A percentile compares a stretch with the other conserved stretches of the same genome.
These are phyloP conservation scores for Acanthosoma haemorrhoidale DNA, from an alignment of 2,888 invertebrate species.

Conservation along the genomic window DNA sequence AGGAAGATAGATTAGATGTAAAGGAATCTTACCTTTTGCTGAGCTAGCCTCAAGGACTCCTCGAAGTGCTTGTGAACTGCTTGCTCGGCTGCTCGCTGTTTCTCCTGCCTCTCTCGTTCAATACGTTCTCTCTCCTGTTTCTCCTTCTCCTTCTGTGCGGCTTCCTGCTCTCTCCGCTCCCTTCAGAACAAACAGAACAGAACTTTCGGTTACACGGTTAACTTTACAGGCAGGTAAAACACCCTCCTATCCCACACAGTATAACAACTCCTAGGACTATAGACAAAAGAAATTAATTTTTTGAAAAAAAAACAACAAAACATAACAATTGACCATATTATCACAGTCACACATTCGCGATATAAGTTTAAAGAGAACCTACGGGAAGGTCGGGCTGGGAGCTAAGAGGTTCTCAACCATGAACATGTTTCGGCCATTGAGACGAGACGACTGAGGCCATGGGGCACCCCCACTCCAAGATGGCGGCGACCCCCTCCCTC, in stretches of 20 bases:
- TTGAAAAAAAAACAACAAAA: background rate
- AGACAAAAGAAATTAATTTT: background rate
- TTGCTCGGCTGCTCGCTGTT: constrained; percentile 55
- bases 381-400: constrained; percentile 36
- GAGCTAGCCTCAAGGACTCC: constrained; percentile 69
- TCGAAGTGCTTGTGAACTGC: constrained; percentile 85
- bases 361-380: constrained; percentile 17
- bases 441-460: constrained; percentile 25
- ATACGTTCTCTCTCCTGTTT: constrained; percentile 45
- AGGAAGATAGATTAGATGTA: too few species aligned
- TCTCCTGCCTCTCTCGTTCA: constrained; percentile 55
- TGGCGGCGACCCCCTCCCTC: constrained; percentile 20
- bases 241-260: background rate
- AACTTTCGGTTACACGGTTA: constrained; percentile 17
- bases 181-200: constrained; percentile 45
- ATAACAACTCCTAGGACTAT: background rate
- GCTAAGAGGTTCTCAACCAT: constrained; percentile 39
- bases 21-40: constrained; percentile 60
- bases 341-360: background rate
- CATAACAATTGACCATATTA: background rate
- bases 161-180: constrained; percentile 61
- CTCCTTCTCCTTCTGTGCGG: constrained; percentile 49
- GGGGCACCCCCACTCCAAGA: constrained; percentile 29
- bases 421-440: constrained; percentile 34
- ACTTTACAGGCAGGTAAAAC: background rate